Evolutionary conservation across 1,140 invertebrate genomes (phyloP).

Genomic region (Meteorus sp.): DNA sequence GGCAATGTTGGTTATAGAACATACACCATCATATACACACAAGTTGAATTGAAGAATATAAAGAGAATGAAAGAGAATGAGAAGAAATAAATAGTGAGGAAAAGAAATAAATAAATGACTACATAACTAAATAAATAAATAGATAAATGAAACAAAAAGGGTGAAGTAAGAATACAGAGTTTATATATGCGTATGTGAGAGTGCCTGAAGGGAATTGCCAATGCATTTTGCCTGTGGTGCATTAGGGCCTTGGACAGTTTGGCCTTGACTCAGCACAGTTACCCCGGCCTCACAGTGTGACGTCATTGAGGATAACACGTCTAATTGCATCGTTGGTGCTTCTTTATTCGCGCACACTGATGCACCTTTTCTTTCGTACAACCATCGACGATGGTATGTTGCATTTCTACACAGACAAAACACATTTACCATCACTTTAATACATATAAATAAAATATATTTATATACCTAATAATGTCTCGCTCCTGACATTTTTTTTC

Average conservation of each 20-base stretch:
- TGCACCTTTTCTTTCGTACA: no score
- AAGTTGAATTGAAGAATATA: conserved; percentile 3
- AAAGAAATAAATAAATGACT: not conserved
- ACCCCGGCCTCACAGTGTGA: conserved; percentile 55
- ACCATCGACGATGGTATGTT: no score
- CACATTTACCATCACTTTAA: no score
- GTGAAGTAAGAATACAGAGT: no score
- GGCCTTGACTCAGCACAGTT: conserved; percentile 61
- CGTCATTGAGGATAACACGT: conserved; percentile 60
- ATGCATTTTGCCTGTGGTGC: conserved; percentile 25
- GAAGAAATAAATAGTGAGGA: no score
- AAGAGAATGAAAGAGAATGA: conserved; percentile 22
- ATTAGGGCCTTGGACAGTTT: conserved; percentile 53
- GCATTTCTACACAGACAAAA: no score
- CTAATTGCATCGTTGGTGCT: conserved; percentile 55
- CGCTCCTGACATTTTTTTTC: no score
- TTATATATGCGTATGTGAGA: no score
- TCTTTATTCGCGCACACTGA: conserved; percentile 12
- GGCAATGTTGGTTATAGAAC: not conserved
- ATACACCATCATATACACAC: not conserved
- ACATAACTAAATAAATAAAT: no score
- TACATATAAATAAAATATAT: no score
- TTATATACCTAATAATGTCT: no score
- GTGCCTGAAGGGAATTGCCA: no score
- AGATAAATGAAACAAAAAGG: conserved; percentile 13